Percentiles rank a stretch among this genome's conserved stretches.
phyloP scores from a whole-genome alignment of 2,888 invertebrate genomes.

The Cryptocephalus moraei region DNA sequence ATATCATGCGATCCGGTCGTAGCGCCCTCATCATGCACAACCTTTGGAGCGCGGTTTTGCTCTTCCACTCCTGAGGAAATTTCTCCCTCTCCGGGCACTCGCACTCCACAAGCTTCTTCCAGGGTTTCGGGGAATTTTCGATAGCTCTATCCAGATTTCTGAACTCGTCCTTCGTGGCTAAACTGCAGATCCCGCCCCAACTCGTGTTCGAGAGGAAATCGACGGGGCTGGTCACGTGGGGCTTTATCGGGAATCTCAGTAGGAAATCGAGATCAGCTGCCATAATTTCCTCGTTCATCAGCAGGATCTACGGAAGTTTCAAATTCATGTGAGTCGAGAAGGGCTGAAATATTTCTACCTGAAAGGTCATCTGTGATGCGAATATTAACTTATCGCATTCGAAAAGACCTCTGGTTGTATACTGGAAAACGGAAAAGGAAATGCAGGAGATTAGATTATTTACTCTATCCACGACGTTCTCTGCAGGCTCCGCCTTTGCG shows the following conservation, averaged over 20 bases:
- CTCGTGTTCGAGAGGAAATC: slow-evolving; percentile 86
- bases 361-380: slow-evolving; percentile 92
- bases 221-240: slow-evolving; percentile 88
- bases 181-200: slow-evolving; percentile 92
- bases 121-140: slow-evolving; percentile 90
- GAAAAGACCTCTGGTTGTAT: slow-evolving; percentile 88
- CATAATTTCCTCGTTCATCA: slow-evolving; percentile 79
- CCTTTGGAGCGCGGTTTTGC: slow-evolving; percentile 83
- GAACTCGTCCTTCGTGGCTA: slow-evolving; percentile 85
- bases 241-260: slow-evolving; percentile 82
- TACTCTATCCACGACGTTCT: slow-evolving; percentile 68
- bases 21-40: slow-evolving; percentile 93
- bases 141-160: slow-evolving; percentile 90
- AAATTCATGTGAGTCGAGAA: background rate
- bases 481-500: slow-evolving; percentile 72
- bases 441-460: slow-evolving; percentile 89
- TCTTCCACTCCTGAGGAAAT: slow-evolving; percentile 98
- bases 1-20: slow-evolving; percentile 92
- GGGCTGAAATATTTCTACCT: slow-evolving; percentile 42
- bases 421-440: slow-evolving; percentile 88
- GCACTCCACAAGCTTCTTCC: slow-evolving; percentile 94
- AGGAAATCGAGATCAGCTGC: slow-evolving; percentile 83
- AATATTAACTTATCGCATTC: slow-evolving; percentile 96
- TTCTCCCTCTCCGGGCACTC: slow-evolving; percentile 94
- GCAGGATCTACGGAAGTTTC: slow-evolving; percentile 53